These are phyloP conservation scores for Aspidapion aeneum DNA, from an alignment of 2,888 invertebrate species.

Conservation along the genomic window DNA sequence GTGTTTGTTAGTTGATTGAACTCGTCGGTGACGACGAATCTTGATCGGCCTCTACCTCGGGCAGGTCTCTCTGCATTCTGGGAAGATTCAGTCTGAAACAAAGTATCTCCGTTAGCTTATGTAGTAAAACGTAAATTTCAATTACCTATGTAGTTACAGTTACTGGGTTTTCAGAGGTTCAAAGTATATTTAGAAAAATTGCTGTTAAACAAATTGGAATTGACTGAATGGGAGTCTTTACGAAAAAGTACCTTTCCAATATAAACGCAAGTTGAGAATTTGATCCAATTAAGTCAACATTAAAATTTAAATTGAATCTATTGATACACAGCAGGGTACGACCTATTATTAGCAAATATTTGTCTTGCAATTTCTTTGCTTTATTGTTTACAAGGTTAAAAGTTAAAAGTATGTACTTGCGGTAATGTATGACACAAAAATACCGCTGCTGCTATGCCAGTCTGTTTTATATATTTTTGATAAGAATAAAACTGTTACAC, in stretches of 20 bases:
- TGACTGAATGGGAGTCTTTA: too few species aligned
- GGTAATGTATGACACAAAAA: background rate
- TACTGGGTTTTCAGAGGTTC: too few species aligned
- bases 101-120: background rate
- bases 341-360: background rate
- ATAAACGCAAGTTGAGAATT: background rate
- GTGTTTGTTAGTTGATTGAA: slow-evolving; percentile 23
- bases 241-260: background rate
- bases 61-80: background rate
- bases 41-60: slow-evolving; percentile 41
- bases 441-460: background rate
- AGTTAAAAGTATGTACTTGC: background rate
- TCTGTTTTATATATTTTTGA: background rate
- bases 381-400: background rate
- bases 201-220: too few species aligned
- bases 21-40: slow-evolving; percentile 41
- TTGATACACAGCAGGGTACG: background rate
- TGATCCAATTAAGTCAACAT: background rate
- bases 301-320: background rate
- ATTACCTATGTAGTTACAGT: too few species aligned
- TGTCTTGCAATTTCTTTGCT: background rate
- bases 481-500: background rate
- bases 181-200: too few species aligned
- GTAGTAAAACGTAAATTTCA: too few species aligned
- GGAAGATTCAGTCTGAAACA: background rate